These are phyloP conservation scores for Aphelenchoides fujianensis DNA, from an alignment of 1,140 invertebrate genomes.

Conservation along the genomic window DNA sequence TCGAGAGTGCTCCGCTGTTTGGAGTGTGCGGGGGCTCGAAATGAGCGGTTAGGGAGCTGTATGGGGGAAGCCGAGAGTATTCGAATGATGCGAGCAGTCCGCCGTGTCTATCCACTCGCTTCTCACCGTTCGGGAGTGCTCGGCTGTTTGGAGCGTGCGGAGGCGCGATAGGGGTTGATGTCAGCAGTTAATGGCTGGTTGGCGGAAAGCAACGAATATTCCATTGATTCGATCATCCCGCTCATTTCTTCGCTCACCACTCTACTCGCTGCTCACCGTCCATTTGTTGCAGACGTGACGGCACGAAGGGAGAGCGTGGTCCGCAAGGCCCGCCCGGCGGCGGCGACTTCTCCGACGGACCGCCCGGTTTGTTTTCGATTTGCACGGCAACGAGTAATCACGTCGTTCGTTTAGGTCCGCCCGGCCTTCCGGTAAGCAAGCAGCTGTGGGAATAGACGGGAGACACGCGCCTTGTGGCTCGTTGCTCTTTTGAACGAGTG, in stretches of 20 bases:
- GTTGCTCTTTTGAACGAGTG: neutral
- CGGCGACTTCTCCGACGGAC: constrained; percentile 59
- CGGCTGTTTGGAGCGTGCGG: neutral
- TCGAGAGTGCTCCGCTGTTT: neutral
- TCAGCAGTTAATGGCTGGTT: no score
- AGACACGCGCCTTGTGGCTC: no score
- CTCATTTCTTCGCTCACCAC: no score
- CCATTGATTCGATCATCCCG: no score
- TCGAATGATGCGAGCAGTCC: no score
- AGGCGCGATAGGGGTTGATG: neutral
- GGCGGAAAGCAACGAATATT: no score
- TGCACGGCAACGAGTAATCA: no score
- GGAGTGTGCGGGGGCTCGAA: neutral
- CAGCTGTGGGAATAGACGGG: no score
- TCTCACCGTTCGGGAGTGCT: neutral
- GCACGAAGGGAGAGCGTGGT: constrained; percentile 51
- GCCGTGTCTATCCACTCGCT: neutral
- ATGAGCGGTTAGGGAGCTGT: no score
- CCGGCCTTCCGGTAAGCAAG: no score
- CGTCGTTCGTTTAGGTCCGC: no score
- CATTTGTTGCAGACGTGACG: constrained; percentile 48
- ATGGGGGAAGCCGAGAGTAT: no score
- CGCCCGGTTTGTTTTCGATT: constrained; percentile 35
- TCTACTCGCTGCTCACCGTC: neutral
- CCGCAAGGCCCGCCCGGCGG: constrained; percentile 58